Evolutionary conservation across 2,797 vertebrate species (phyloP).

Genomic region (Parauchenoglanis punctatus): DNA sequence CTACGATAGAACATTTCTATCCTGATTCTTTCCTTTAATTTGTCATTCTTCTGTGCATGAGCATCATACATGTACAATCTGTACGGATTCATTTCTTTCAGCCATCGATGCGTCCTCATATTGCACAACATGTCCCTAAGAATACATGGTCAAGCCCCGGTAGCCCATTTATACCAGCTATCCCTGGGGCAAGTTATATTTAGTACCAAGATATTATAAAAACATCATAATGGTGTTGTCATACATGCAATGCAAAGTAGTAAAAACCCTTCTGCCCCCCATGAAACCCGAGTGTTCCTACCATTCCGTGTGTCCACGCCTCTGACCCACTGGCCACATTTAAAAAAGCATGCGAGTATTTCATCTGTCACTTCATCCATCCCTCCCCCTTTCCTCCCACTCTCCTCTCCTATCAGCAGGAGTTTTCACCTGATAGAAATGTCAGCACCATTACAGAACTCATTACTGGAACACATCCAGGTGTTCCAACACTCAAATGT

Average conservation of each 20-base stretch:
- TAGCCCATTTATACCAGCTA: background rate
- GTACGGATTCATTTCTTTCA: background rate
- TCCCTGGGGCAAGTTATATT: background rate
- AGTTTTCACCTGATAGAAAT: conserved; percentile 53
- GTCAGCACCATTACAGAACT: conserved; percentile 58
- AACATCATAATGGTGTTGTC: background rate
- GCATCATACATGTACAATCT: background rate
- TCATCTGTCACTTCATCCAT: background rate
- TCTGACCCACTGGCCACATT: background rate
- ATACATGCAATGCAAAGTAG: background rate
- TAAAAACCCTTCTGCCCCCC: background rate
- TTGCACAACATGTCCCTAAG: background rate
- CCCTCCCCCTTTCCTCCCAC: background rate
- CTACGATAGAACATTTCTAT: background rate
- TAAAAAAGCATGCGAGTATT: background rate
- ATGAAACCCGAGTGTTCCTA: background rate
- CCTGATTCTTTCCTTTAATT: background rate
- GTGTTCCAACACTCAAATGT: conserved; percentile 51
- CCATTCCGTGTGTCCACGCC: too few species aligned
- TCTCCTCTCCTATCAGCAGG: conserved; percentile 35
- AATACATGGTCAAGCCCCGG: background rate
- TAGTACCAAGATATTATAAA: background rate
- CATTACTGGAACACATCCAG: conserved; percentile 47
- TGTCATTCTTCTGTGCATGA: background rate
- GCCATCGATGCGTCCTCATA: background rate